Percentiles rank a stretch among this genome's conserved stretches.
Conservation (phyloP, 2,797 vertebrate species). For the Anguilla pacifica region DNA sequence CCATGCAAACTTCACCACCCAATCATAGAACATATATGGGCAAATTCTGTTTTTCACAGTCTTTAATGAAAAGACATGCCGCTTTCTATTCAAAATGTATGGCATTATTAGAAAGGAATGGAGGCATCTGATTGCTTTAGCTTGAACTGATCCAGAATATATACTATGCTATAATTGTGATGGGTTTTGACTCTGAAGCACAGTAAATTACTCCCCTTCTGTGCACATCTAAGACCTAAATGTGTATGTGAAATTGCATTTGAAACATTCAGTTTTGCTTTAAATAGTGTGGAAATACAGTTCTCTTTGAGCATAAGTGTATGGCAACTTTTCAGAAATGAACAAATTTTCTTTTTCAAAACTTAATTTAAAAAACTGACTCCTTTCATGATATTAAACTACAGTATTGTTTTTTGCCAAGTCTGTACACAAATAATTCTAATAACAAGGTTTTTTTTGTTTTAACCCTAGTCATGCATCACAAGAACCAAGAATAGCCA, state of each 20-base stretch:
- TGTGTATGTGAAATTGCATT: neutral
- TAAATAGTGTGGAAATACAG: neutral
- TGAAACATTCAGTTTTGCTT: too few relatives aligned
- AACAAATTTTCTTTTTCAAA: neutral
- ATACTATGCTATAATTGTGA: neutral
- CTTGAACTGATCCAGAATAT: neutral
- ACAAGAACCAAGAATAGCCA: neutral
- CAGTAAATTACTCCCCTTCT: neutral
- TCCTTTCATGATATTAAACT: slow-evolving; percentile 1
- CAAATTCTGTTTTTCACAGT: too few relatives aligned
- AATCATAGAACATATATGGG: neutral
- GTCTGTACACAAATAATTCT: neutral
- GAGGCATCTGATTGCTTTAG: neutral
- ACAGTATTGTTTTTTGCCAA: neutral
- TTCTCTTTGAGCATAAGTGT: neutral
- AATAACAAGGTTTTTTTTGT: neutral
- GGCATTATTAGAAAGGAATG: neutral
- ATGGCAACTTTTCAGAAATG: neutral
- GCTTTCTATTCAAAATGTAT: neutral
- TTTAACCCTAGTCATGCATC: neutral
- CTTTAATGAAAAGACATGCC: neutral
- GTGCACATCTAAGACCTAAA: neutral
- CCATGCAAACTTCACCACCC: neutral
- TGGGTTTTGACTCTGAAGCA: neutral
- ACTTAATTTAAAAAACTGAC: neutral